Base-by-base conservation (phyloP, 1,140 invertebrate genomes). In the Zaprionus taronus region DNA sequence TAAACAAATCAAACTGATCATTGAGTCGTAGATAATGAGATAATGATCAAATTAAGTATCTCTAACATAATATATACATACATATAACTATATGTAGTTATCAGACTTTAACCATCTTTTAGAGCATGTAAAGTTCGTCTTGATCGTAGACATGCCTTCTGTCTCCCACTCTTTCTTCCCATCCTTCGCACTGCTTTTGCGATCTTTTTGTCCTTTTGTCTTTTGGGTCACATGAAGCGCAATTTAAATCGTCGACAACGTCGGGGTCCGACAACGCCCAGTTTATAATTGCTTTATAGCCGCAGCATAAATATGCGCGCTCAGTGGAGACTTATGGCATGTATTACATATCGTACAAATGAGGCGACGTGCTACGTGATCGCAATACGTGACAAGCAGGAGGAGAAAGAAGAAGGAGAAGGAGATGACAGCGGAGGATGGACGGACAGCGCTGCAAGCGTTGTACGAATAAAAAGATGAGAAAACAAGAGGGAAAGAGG, bases 201-300 rank as follows among this genome's bases (percentile, higher is more conserved):
- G 24, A 15, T 31, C 51, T 70, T 22, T 15, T 38, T 57, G 31
- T 51, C 31, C 26, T 61, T 20, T 63, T 3, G 24, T 64, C 62
- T 56, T 53, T 9, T 41, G 70, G 28, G 55, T 75, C 44, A 65
- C 60, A 58, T 56, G 55, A 22, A 69, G 67, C 41, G 36, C 60
- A 75, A 71, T 77, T 77, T 74, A 76, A 72, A 85, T 70, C 74
- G 51, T n/a, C 53, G 38, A 41, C 55, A 22, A 20, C 36, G 66
- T 36, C 26, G 53, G 62, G 53, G 34, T 68, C 60, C 26, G 72
- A 84, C 84, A 73, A 89, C 84, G 84, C 84, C 84, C 84, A 73
- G 79, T 82, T 90, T 90, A 91, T 91, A 89, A 91, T 89, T 91
- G 78, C 78, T 81, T 87, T 91, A 89, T 86, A 71, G 83, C 77